Evolutionary conservation across 2,113 vertebrate genomes (phyloP).

Genomic region (Fukomys damarensis): DNA sequence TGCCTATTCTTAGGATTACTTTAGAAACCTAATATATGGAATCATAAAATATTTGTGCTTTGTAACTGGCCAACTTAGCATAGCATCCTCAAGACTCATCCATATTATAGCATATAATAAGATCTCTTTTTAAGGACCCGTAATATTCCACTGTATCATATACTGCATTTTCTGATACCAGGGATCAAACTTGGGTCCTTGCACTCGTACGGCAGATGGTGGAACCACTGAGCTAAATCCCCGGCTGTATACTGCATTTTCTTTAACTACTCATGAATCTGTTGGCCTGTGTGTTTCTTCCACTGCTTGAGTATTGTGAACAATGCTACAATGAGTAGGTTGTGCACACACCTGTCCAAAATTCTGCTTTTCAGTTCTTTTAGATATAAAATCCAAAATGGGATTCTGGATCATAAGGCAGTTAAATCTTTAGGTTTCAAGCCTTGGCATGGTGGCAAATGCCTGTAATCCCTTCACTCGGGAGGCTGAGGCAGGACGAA

Average conservation of each 20-base stretch:
- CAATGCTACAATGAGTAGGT: not conserved
- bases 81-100: not conserved
- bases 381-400: too few relatives aligned
- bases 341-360: not conserved
- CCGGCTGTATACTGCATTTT: not conserved
- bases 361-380: not conserved
- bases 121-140: not conserved
- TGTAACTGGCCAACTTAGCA: not conserved
- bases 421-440: too few relatives aligned
- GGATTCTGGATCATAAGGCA: too few relatives aligned
- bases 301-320: not conserved
- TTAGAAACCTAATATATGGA: not conserved
- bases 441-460: too few relatives aligned
- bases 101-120: not conserved
- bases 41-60: not conserved
- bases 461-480: too few relatives aligned
- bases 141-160: not conserved
- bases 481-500: too few relatives aligned
- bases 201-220: too few relatives aligned
- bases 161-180: slow-evolving; percentile 4
- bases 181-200: too few relatives aligned
- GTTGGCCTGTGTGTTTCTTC: not conserved
- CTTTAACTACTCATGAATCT: not conserved
- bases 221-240: too few relatives aligned
- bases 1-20: not conserved